Evolutionary conservation across 1,140 invertebrate genomes (phyloP).

Genomic region (Ctenoplectra terminalis): DNA sequence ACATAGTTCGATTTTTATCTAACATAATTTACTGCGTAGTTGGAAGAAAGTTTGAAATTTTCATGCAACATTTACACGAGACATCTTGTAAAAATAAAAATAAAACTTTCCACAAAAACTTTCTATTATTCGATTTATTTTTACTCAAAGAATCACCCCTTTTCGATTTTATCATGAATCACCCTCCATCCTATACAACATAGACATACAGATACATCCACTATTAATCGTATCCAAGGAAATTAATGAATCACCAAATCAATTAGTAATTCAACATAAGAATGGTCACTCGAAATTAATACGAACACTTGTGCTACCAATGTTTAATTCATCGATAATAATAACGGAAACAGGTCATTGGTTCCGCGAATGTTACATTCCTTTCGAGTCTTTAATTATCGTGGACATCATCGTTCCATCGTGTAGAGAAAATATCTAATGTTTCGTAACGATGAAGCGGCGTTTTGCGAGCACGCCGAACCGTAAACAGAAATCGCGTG

Average conservation of each 20-base stretch:
- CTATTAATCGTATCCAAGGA: too few relatives aligned
- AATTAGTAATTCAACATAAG: not conserved
- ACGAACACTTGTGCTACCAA: not conserved
- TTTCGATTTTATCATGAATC: too few relatives aligned
- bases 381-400: conserved; percentile 30
- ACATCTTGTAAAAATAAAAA: too few relatives aligned
- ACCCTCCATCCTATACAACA: too few relatives aligned
- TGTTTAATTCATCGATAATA: conserved; percentile 8
- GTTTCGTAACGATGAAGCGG: conserved; percentile 18
- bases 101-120: too few relatives aligned
- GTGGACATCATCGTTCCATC: not conserved
- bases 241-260: not conserved
- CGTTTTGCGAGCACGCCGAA: not conserved
- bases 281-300: not conserved
- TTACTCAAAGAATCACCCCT: too few relatives aligned
- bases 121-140: too few relatives aligned
- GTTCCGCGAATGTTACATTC: not conserved
- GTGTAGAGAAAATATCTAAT: not conserved
- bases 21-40: too few relatives aligned
- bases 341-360: not conserved
- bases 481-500: conserved; percentile 36
- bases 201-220: too few relatives aligned
- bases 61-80: too few relatives aligned
- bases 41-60: too few relatives aligned
- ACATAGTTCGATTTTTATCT: too few relatives aligned